phyloP scores from a whole-genome alignment of 2,888 invertebrate genomes.

The Drosophila pegasa region DNA sequence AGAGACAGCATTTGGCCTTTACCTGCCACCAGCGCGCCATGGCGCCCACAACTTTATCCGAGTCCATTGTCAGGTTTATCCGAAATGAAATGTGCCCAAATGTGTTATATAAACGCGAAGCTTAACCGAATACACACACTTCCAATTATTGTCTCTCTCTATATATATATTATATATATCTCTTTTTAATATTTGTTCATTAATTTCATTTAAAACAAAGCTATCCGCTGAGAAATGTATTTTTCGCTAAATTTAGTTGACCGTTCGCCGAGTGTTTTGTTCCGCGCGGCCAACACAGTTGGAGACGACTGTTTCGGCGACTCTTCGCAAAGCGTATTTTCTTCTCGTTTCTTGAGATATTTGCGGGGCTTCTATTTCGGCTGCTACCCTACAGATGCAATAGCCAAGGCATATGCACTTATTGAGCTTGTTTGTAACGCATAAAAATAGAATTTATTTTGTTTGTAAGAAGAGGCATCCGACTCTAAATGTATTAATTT shows the following conservation, averaged over 20 bases:
- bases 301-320: constrained; percentile 62
- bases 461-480: too few relatives aligned
- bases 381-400: constrained; percentile 31
- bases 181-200: constrained; percentile 39
- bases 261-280: constrained; percentile 46
- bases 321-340: constrained; percentile 68
- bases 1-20: constrained; percentile 48
- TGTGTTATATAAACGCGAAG: constrained; percentile 71
- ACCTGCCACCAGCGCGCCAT: constrained; percentile 85
- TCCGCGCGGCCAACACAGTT: constrained; percentile 54
- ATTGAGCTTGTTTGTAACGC: neutral
- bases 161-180: constrained; percentile 20
- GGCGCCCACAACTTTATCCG: constrained; percentile 84
- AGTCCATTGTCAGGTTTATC: constrained; percentile 76
- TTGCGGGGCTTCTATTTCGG: constrained; percentile 52
- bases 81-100: constrained; percentile 18
- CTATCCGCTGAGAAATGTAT: constrained; percentile 35
- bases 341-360: constrained; percentile 34
- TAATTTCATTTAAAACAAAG: constrained; percentile 31
- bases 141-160: constrained; percentile 27
- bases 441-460: too few relatives aligned
- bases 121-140: constrained; percentile 36
- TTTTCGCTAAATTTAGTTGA: constrained; percentile 44
- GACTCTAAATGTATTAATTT: too few relatives aligned
- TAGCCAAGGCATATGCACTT: neutral